Evolutionary conservation across 2,797 vertebrate genomes (phyloP).

Genomic region (Nyctibius grandis): DNA sequence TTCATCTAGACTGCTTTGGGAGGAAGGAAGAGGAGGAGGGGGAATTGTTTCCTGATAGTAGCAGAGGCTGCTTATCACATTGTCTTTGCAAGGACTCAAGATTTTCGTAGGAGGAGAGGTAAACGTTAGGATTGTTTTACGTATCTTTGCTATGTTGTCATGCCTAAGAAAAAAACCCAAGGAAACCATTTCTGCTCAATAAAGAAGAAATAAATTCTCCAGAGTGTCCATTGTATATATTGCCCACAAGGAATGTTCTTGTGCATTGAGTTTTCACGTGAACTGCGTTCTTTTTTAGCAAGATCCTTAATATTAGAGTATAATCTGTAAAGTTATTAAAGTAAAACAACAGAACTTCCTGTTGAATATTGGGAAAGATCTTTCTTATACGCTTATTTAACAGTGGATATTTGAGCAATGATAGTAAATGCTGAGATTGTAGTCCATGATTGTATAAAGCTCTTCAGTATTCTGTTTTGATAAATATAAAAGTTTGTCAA

Average conservation of each 20-base stretch:
- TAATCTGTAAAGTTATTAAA: not conserved
- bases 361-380: not conserved
- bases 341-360: not conserved
- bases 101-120: not conserved
- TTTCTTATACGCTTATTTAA: not conserved
- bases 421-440: not conserved
- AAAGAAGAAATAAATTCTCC: not conserved
- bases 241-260: not conserved
- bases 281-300: not conserved
- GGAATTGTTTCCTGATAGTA: not conserved
- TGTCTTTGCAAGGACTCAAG: not conserved
- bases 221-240: fast-evolving
- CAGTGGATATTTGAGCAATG: not conserved
- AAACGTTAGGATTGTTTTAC: not conserved
- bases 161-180: not conserved
- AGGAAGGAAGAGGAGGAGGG: conserved; percentile 31
- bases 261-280: fast-evolving
- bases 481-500: not conserved
- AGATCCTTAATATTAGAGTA: not conserved
- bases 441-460: not conserved
- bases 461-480: not conserved
- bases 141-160: not conserved
- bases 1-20: not conserved
- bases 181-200: not conserved
- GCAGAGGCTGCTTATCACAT: not conserved